Base-by-base conservation (phyloP, 2,888 invertebrate species). In the Perizoma flavofasciatum region DNA sequence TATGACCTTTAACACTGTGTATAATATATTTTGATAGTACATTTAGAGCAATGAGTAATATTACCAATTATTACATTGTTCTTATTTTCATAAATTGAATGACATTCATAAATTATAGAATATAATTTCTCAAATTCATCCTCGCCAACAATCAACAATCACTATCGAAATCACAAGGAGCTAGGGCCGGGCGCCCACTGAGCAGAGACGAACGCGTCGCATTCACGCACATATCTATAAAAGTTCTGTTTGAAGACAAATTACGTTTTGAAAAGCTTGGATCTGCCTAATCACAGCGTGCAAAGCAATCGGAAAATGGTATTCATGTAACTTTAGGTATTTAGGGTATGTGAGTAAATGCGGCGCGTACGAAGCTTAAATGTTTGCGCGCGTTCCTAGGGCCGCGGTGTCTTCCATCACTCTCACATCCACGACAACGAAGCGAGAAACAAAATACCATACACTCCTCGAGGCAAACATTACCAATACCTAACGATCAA, bases 11-110 rank as follows among this genome's bases (percentile, higher is more conserved):
- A 92, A 92, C 92, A 92, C 92, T 88, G 92, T 92, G 92, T 92
- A 92, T 92, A 91, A 91, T 92, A 92, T 92, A 92, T 91, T 92
- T 92, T 91, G 92, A 92, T 92, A 92, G 88, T 92, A 92, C 92
- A 92, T 92, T 92, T 91, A 92, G 91, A 92, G 92, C 92, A 92
- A 90, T 92, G 87, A 92, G 90, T 92, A 92, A 92, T 92, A 90
- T 92, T 90, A 91, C 91, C 92, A 89, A 92, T 90, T 86, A 90
- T 89, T 92, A 92, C 91, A 92, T 90, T 89, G 90, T 92, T 89
- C 87, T 88, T 90, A 91, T 81, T 81, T 81, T 81, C 86, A 88
- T 89, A 91, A 86, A 88, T 89, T 81, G 88, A 91, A 90, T 89
- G 89, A 90, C 89, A 84, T 88, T 76, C 82, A 89, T 89, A 89